These are phyloP conservation scores for Vireo altiloquus DNA, from an alignment of 2,113 vertebrate species.

Conservation along the genomic window DNA sequence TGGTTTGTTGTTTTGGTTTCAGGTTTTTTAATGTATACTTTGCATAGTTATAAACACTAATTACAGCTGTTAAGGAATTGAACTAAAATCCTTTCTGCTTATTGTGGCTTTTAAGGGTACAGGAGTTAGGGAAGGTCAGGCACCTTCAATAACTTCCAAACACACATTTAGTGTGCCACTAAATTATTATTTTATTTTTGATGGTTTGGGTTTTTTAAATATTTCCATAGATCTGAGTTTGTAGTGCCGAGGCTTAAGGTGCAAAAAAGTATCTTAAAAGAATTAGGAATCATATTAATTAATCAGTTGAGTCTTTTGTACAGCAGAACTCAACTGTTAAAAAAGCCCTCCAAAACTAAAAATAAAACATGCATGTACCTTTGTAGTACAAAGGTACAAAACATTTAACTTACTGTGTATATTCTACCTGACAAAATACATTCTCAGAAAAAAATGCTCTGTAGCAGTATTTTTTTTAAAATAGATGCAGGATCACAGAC, in stretches of 20 bases:
- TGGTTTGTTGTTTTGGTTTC: background rate
- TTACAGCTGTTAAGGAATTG: background rate
- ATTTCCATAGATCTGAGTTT: background rate
- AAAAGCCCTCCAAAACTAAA: background rate
- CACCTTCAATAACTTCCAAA: background rate
- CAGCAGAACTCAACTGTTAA: background rate
- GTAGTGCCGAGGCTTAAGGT: background rate
- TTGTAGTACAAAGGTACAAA: background rate
- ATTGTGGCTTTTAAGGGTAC: background rate
- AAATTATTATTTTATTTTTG: background rate
- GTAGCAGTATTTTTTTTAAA: background rate
- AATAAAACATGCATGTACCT: background rate
- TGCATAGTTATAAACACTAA: background rate
- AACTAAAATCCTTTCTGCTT: background rate
- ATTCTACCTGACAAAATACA: background rate
- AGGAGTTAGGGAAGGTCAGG: background rate
- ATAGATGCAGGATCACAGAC: background rate
- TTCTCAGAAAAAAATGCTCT: background rate
- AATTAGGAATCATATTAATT: background rate
- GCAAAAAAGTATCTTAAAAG: background rate
- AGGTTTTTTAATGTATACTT: background rate
- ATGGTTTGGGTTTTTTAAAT: background rate
- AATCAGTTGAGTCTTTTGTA: background rate
- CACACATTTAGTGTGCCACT: background rate
- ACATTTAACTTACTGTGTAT: background rate